Conservation (phyloP, 2,888 invertebrate species). For the Cantharis lateralis region DNA sequence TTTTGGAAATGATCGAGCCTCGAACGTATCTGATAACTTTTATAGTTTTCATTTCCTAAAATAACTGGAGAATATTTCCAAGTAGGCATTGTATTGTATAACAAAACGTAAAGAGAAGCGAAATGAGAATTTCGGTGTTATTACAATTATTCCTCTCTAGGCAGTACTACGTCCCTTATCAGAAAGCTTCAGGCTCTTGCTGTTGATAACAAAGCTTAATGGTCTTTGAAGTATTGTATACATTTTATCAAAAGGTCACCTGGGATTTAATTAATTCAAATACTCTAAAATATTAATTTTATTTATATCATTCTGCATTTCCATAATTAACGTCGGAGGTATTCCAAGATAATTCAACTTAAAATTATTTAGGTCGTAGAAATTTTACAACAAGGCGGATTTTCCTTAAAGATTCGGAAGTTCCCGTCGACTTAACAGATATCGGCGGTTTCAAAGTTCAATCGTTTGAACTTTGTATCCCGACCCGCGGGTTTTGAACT, state of each 20-base stretch:
- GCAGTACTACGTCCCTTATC: conserved; percentile 43
- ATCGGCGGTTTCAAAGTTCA: conserved; percentile 30
- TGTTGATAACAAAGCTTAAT: conserved; percentile 43
- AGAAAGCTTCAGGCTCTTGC: conserved; percentile 44
- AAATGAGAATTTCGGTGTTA: conserved; percentile 29
- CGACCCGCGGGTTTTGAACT: conserved; percentile 32
- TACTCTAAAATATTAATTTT: conserved; percentile 17
- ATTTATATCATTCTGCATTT: conserved; percentile 1
- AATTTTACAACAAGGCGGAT: neutral
- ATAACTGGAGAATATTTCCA: conserved; percentile 8
- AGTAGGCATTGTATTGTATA: conserved; percentile 8
- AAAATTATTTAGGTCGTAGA: neutral
- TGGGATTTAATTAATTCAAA: conserved; percentile 17
- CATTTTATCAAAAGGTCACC: conserved; percentile 35
- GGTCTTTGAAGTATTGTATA: conserved; percentile 44
- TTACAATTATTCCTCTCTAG: conserved; percentile 43
- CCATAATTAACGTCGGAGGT: neutral
- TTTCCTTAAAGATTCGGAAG: conserved; percentile 11
- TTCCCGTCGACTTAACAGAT: conserved; percentile 25
- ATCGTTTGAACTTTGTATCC: conserved; percentile 25
- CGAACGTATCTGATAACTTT: neutral
- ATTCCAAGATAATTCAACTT: neutral
- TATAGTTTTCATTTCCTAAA: conserved; percentile 17
- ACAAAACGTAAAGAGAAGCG: conserved; percentile 17
- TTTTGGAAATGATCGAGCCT: neutral